These are phyloP conservation scores for Camponotus fellah DNA, from an alignment of 2,888 invertebrate genomes.

Conservation along the genomic window DNA sequence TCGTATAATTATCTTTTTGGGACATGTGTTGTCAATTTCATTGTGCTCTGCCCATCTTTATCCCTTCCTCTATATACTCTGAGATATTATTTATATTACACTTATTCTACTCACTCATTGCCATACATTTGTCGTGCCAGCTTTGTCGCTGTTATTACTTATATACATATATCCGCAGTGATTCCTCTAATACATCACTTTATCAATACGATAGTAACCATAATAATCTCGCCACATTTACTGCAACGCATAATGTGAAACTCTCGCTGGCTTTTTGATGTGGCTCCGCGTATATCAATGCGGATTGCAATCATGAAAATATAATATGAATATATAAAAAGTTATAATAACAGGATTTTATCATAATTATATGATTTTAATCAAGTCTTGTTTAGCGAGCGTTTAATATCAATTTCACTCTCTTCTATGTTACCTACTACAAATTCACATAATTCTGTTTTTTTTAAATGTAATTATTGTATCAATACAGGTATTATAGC, in stretches of 20 bases:
- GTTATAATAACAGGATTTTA: neutral
- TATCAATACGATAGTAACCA: conserved; percentile 54
- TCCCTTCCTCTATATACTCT: conserved; percentile 75
- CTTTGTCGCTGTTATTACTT: conserved; percentile 81
- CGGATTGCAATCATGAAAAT: conserved; percentile 32
- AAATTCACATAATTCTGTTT: conserved; percentile 19
- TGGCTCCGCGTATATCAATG: conserved; percentile 39
- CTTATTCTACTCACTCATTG: conserved; percentile 80
- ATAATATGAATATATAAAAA: conserved; percentile 1
- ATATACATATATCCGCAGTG: conserved; percentile 72
- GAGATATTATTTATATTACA: conserved; percentile 61
- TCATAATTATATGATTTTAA: neutral
- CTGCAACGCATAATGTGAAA: conserved; percentile 42
- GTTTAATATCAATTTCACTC: conserved; percentile 28
- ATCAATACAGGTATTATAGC: conserved; percentile 9
- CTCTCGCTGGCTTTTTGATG: conserved; percentile 65
- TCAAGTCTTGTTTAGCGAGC: conserved; percentile 25
- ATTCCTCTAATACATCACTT: conserved; percentile 58
- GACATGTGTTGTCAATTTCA: conserved; percentile 86
- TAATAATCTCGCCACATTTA: conserved; percentile 20
- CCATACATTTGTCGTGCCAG: conserved; percentile 77
- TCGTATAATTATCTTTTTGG: conserved; percentile 87
- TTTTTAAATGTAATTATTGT: conserved; percentile 18
- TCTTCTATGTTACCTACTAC: conserved; percentile 13
- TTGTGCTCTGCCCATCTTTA: conserved; percentile 82